phyloP scores from a whole-genome alignment of 2,113 vertebrate species.

The Austrofundulus limnaeus region DNA sequence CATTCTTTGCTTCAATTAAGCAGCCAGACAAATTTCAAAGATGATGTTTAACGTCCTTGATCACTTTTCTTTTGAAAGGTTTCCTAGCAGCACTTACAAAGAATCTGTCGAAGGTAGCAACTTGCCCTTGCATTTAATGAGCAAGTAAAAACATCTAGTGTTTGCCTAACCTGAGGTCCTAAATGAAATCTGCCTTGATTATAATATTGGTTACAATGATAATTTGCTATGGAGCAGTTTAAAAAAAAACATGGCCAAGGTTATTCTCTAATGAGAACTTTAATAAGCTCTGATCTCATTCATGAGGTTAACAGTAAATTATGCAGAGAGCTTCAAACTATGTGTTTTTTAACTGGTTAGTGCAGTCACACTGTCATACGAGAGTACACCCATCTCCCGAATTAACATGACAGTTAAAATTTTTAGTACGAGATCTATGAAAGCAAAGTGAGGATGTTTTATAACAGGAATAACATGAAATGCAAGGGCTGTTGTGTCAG shows the following conservation, averaged over 20 bases:
- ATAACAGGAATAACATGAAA: constrained; percentile 46
- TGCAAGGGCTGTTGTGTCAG: constrained; percentile 38
- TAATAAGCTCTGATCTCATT: constrained; percentile 66
- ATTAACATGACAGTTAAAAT: constrained; percentile 59
- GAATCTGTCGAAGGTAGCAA: constrained; percentile 49
- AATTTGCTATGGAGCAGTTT: constrained; percentile 42
- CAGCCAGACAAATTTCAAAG: constrained; percentile 34
- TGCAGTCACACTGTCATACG: constrained; percentile 29
- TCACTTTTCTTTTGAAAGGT: constrained; percentile 42
- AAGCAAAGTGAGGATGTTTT: constrained; percentile 51
- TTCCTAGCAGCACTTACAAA: constrained; percentile 39
- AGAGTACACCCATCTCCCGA: constrained; percentile 50
- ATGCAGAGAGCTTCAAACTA: constrained; percentile 49
- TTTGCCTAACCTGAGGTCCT: constrained; percentile 41
- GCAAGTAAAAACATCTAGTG: constrained; percentile 21
- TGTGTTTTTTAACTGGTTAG: constrained; percentile 52
- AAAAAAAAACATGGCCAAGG: constrained; percentile 52
- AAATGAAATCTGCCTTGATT: constrained; percentile 48
- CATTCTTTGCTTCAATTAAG: constrained; percentile 37
- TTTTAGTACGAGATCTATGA: constrained; percentile 55
- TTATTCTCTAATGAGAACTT: constrained; percentile 57
- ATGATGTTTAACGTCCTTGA: constrained; percentile 40
- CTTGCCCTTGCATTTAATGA: constrained; percentile 54
- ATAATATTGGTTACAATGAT: constrained; percentile 56
- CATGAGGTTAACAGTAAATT: constrained; percentile 59